Percentiles rank a stretch among this genome's conserved stretches.
These are phyloP conservation scores for Pterostichus niger DNA, from an alignment of 2,888 invertebrate genomes.

Conservation along the genomic window DNA sequence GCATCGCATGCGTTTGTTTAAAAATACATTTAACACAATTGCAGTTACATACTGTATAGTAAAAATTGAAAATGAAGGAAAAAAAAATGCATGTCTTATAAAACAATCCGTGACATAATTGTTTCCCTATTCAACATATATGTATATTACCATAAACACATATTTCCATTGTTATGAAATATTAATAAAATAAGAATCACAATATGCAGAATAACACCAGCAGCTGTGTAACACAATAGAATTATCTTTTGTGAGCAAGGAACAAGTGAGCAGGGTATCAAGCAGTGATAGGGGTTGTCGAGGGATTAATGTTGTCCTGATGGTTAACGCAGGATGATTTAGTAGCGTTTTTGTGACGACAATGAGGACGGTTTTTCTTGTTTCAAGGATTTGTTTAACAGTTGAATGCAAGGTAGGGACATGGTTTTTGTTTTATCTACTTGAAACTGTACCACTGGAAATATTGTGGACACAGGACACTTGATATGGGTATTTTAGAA, in stretches of 20 bases:
- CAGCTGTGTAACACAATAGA: background rate
- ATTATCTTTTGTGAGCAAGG: background rate
- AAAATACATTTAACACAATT: no score
- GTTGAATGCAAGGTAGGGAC: background rate
- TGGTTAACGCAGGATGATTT: conserved; percentile 42
- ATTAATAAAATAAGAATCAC: background rate
- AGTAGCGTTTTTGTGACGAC: conserved; percentile 20
- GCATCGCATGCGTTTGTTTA: no score
- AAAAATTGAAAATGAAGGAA: no score
- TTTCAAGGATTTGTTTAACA: conserved; percentile 39
- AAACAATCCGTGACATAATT: no score
- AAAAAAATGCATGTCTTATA: no score
- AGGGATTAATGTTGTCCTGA: conserved; percentile 30
- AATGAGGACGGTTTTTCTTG: conserved; percentile 34
- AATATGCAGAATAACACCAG: background rate
- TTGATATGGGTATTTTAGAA: no score
- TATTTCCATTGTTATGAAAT: background rate
- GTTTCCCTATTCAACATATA: no score
- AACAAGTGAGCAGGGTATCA: background rate
- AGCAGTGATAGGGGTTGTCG: background rate
- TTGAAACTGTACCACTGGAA: background rate
- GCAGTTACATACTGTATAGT: no score
- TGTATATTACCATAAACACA: no score
- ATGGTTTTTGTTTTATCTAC: conserved; percentile 43
- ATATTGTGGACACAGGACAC: no score